Conservation (phyloP, 2,113 vertebrate species). For the Semnopithecus entellus region DNA sequence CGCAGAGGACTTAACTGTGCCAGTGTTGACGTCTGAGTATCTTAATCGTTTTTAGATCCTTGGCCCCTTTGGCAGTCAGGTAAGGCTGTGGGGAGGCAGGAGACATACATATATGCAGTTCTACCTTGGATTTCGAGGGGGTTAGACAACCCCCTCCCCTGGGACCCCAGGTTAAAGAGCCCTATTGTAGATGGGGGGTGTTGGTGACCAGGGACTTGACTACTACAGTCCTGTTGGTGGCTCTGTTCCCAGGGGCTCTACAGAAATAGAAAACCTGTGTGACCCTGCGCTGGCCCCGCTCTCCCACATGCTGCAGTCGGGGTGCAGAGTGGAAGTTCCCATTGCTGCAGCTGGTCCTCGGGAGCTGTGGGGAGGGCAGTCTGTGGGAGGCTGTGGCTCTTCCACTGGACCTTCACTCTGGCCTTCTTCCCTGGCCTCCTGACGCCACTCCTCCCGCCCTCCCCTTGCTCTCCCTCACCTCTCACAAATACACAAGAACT, state of each 20-base stretch:
- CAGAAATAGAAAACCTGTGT: background rate
- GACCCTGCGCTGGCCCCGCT: rapidly evolving
- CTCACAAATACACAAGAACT: background rate
- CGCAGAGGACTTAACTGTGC: background rate
- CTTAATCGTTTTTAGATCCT: background rate
- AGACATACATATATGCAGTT: background rate
- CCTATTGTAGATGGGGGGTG: background rate
- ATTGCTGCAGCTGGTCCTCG: rapidly evolving
- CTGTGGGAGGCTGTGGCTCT: background rate
- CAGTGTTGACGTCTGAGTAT: background rate
- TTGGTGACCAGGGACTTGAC: background rate
- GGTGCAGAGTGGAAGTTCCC: no score
- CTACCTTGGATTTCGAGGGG: background rate
- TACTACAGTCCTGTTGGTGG: no score
- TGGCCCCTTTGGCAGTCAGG: background rate
- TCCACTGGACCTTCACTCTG: background rate
- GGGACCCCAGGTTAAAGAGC: background rate
- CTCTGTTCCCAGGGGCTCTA: background rate
- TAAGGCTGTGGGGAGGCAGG: background rate
- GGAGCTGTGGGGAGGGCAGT: background rate
- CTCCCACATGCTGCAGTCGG: background rate
- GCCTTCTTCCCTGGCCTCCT: no score
- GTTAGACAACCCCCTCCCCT: background rate
- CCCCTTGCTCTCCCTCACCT: no score
- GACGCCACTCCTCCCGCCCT: rapidly evolving